phyloP scores from a whole-genome alignment of 2,113 vertebrate species.

The Gymnorhina tibicen region DNA sequence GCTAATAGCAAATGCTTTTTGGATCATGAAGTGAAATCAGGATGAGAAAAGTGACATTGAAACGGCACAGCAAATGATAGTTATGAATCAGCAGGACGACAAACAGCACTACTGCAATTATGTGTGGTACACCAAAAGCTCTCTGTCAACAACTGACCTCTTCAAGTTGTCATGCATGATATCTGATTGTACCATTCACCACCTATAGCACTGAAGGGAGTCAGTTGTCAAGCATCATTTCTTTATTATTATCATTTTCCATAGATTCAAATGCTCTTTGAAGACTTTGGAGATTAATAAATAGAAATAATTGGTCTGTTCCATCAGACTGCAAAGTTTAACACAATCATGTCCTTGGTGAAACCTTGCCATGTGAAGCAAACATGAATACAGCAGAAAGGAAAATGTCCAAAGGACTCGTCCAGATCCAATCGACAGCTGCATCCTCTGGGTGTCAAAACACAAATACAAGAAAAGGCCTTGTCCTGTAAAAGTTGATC shows the following conservation, averaged over 20 bases:
- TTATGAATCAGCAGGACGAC: constrained; percentile 41
- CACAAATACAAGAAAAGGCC: background rate
- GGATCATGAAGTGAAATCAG: constrained; percentile 22
- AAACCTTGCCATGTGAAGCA: background rate
- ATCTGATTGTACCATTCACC: background rate
- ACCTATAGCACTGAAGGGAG: background rate
- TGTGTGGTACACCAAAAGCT: background rate
- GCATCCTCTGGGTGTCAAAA: background rate
- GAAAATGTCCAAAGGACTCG: background rate
- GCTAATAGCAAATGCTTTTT: background rate
- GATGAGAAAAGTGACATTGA: background rate
- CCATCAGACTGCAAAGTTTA: background rate
- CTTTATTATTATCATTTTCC: constrained; percentile 32
- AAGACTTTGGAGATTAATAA: constrained; percentile 37
- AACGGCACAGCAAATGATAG: constrained; percentile 40
- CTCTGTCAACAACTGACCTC: constrained; percentile 20
- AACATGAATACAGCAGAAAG: background rate
- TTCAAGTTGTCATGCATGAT: constrained; percentile 33
- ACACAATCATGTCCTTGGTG: background rate
- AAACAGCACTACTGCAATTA: constrained; percentile 35
- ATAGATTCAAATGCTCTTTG: background rate
- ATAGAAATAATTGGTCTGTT: background rate
- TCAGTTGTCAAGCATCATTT: constrained; percentile 12
- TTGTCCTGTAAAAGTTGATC: background rate
- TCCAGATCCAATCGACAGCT: background rate